Base-by-base conservation (phyloP, 2,797 vertebrate species). In the Prionace glauca region DNA sequence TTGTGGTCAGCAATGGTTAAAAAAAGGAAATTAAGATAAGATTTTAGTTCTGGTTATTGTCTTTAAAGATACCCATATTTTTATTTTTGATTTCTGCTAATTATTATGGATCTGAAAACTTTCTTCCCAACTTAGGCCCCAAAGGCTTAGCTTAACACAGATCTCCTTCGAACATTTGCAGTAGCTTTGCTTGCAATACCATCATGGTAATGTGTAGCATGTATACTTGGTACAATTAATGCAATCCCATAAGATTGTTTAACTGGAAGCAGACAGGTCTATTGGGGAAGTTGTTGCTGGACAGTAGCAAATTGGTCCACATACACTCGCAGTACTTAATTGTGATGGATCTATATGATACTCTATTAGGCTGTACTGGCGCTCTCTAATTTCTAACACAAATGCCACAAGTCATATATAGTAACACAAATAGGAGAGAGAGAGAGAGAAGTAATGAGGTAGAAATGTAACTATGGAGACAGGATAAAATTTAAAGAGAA, bases 301-400 rank as follows among this genome's bases (percentile, higher is more conserved):
- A 77, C 93, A 95, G 72, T 56, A 77, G 93, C 93, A 95, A 95
- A 95, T 95, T 95, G 93, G 93, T 95, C 93, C 93, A 56, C 93
- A 77, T 95, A 69, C 93, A 95, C 71, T 74, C 29, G 45, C 41
- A 32, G 69, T 56, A 60, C 93, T 95, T 95, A 95, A 95, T 95
- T 95, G 93, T 95, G 71, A 95, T 95, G 72, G 93, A 95, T 95
- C 71, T 95, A 77, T 95, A 95, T 95, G 93, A 95, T 95, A 32
- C 93, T 74, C 93, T 95, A 95, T 74, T 95, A 95, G 93, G 50
- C 72, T 32, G 45, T 95, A 22, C 93, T 74, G 41, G 93, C 32
- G 93, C 71, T 77, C 93, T 95, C 71, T 95, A 95, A 94, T 77
- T 95, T 95, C 93, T 60, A 95, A 95, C 50, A 18, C 41, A 77